Base-by-base conservation (phyloP, 1,140 invertebrate genomes). In the Drosophila ironensis region DNA sequence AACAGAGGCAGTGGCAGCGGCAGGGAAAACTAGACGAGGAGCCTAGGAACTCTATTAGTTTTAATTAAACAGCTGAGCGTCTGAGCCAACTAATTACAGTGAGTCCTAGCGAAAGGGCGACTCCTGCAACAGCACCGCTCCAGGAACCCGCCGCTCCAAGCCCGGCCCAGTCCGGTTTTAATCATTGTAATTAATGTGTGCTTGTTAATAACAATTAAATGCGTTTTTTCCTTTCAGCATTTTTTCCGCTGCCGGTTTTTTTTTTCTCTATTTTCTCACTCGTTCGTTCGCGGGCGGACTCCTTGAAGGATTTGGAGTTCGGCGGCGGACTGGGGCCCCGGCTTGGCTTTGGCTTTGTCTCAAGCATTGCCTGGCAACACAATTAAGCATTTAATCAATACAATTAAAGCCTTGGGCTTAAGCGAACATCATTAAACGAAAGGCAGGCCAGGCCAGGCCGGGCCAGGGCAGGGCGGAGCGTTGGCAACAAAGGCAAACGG, bases 201-300 rank as follows among this genome's bases (percentile, higher is more conserved):
- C 78, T 86, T 84, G 80, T 84, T 84, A 80, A 86, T 86, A 84
- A 86, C 70, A 84, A 84, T 84, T 86, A 84, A 82, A 77, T 84
- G 33, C 60, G 40, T 66, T 69, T 53, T 38, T 5, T 33, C 67
- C 28, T 50, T 28, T 12, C n/a, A 2, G 17, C n/a, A 19, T 25
- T 46, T 20, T 16, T 11, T 5, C 22, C 2, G 28, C 28, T 30
- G n/a, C n/a, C 11, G 28, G 28, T 30, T 30, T 22, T 33, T 19
- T 50, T n/a, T 40, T 38, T 28, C 22, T 41, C 47, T 37, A 45
- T 19, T 38, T 48, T 8, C 28, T 27, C 17, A 30, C 9, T 7
- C 5, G 12, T 14, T 28, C 11, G 8, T 38, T 12, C 17, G 25
- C 9, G 19, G 9, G 7, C 37, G 19, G 6, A 8, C 25, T 9